These are phyloP conservation scores for Mactra quadrangularis DNA, from an alignment of 1,140 invertebrate species.

Conservation along the genomic window DNA sequence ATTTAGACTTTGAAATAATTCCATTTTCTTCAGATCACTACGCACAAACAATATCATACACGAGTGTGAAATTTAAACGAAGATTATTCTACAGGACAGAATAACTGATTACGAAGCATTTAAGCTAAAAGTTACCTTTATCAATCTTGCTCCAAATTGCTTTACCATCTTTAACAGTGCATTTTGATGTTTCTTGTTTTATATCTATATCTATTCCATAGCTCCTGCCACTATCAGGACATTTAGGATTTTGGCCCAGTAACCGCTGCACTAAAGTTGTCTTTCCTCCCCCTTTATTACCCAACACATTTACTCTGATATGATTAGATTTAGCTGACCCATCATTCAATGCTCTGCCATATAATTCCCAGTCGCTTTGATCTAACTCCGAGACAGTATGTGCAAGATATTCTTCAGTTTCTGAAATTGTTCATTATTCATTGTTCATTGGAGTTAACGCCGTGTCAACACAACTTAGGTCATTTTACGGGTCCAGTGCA, in stretches of 20 bases:
- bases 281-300: constrained; percentile 29
- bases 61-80: no score
- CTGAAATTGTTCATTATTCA: neutral
- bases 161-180: constrained; percentile 11
- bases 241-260: neutral
- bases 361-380: constrained; percentile 25
- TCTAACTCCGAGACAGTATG: neutral
- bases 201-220: constrained; percentile 25
- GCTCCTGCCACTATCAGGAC: neutral
- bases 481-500: neutral
- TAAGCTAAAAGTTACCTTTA: neutral
- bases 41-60: no score
- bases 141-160: neutral
- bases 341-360: neutral
- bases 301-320: constrained; percentile 24
- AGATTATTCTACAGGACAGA: no score
- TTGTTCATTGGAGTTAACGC: no score
- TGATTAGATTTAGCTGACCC: constrained; percentile 31
- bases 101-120: no score
- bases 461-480: neutral
- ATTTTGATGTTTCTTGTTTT: constrained; percentile 5
- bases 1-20: no score
- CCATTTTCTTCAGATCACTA: no score
- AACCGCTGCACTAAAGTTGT: constrained; percentile 25
- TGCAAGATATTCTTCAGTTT: constrained; percentile 1